A percentile compares a stretch with the other conserved stretches of the same genome.
Evolutionary conservation across 1,140 invertebrate genomes (phyloP).

Genomic region (Drosophila pseudoananassae): DNA sequence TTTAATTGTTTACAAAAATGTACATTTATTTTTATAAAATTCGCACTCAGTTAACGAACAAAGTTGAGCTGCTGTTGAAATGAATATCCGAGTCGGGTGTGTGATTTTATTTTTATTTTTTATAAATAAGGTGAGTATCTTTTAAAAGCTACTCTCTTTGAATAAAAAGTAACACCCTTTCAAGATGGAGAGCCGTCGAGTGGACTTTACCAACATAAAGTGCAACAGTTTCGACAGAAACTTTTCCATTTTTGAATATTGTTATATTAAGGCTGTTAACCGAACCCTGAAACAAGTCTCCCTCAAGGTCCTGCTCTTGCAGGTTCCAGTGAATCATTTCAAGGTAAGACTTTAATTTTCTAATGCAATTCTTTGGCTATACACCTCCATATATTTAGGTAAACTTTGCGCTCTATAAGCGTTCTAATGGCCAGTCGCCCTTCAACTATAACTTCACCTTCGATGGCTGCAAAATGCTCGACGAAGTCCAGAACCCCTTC

Average conservation of each 20-base stretch:
- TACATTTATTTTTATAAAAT: background rate
- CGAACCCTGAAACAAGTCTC: slow-evolving; percentile 21
- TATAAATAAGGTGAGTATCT: slow-evolving; percentile 4
- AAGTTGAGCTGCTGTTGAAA: background rate
- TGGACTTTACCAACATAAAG: slow-evolving; percentile 30
- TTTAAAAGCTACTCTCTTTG: background rate
- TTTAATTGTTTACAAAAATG: background rate
- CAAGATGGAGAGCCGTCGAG: background rate
- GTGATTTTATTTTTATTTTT: background rate
- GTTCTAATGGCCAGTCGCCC: slow-evolving; percentile 16
- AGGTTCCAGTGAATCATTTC: slow-evolving; percentile 6
- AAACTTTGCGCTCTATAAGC: slow-evolving; percentile 13
- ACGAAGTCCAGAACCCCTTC: background rate
- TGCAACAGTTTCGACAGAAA: slow-evolving; percentile 3
- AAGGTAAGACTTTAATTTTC: background rate
- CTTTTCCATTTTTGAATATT: slow-evolving; percentile 1
- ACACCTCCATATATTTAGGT: slow-evolving; percentile 1
- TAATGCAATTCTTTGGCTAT: background rate
- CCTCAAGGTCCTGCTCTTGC: background rate
- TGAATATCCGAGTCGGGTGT: background rate
- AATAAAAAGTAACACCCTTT: background rate
- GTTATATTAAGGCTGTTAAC: slow-evolving; percentile 21
- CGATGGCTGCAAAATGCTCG: slow-evolving; percentile 10
- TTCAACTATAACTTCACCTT: slow-evolving; percentile 9
- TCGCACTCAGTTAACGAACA: background rate